Conservation (phyloP, 2,113 vertebrate genomes). For the Tupaia tana region DNA sequence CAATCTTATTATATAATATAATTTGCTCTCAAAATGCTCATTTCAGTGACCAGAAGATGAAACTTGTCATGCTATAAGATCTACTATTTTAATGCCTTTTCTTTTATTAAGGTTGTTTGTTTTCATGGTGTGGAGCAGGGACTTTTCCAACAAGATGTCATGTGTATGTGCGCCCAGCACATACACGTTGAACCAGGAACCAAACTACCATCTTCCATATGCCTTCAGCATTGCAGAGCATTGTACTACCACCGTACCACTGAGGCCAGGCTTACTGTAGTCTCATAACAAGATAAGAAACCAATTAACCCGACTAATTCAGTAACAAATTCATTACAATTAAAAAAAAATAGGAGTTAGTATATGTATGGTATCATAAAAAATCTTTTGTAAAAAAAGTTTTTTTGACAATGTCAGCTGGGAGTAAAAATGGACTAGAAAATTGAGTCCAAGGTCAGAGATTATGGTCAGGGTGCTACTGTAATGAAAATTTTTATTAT, state of each 20-base stretch:
- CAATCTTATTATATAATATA: not conserved
- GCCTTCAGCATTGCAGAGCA: too few relatives aligned
- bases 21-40: not conserved
- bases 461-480: constrained; percentile 40
- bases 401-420: constrained; percentile 29
- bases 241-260: too few relatives aligned
- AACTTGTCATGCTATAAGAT: constrained; percentile 33
- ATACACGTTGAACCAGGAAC: too few relatives aligned
- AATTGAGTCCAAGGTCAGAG: constrained; percentile 57
- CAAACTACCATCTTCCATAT: too few relatives aligned
- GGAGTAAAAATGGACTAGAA: constrained; percentile 45
- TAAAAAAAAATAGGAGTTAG: constrained; percentile 16
- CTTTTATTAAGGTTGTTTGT: too few relatives aligned
- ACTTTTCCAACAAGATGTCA: too few relatives aligned
- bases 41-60: not conserved
- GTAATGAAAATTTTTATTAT: constrained; percentile 68
- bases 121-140: too few relatives aligned
- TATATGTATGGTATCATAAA: not conserved
- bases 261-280: too few relatives aligned
- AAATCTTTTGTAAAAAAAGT: not conserved
- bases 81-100: constrained; percentile 44
- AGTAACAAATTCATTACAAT: constrained; percentile 47
- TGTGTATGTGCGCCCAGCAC: too few relatives aligned
- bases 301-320: constrained; percentile 50
- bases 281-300: constrained; percentile 28